Conservation (phyloP, 2,113 vertebrate species). For the Scomber japonicus region DNA sequence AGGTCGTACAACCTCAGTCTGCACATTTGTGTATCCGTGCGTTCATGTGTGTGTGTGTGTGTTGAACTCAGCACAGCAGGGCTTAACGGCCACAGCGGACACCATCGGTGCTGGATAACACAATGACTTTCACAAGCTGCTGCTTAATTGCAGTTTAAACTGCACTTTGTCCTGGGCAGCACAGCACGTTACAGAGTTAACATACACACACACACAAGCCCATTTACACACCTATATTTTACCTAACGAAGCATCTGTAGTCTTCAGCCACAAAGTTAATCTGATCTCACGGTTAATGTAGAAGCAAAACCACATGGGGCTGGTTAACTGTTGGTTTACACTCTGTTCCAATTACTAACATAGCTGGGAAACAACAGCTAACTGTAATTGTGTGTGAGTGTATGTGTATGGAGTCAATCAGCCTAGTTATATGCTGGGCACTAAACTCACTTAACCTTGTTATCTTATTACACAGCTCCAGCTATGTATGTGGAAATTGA, state of each 20-base stretch:
- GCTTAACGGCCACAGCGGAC: constrained; percentile 77
- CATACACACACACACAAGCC: constrained; percentile 38
- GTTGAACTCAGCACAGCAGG: constrained; percentile 76
- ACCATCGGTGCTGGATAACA: constrained; percentile 78
- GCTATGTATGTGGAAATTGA: constrained; percentile 72
- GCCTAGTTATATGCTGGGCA: constrained; percentile 63
- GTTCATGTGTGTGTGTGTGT: constrained; percentile 35
- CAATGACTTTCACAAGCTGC: constrained; percentile 81
- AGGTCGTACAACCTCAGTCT: constrained; percentile 55
- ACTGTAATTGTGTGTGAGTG: constrained; percentile 66
- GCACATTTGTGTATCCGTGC: constrained; percentile 53
- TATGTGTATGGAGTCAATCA: constrained; percentile 74
- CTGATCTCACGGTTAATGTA: constrained; percentile 84
- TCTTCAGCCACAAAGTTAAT: constrained; percentile 75
- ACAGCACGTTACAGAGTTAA: constrained; percentile 58
- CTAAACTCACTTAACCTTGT: constrained; percentile 79
- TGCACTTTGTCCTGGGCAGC: constrained; percentile 73
- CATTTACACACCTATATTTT: constrained; percentile 53
- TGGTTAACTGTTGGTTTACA: constrained; percentile 82
- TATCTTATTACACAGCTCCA: constrained; percentile 66
- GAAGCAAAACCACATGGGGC: constrained; percentile 80
- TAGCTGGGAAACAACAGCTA: constrained; percentile 74
- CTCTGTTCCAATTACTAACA: constrained; percentile 80
- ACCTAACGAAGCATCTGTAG: constrained; percentile 64
- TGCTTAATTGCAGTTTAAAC: constrained; percentile 84